These are phyloP conservation scores for Tragelaphus buxtoni DNA, from an alignment of 2,113 vertebrate species.

Conservation along the genomic window DNA sequence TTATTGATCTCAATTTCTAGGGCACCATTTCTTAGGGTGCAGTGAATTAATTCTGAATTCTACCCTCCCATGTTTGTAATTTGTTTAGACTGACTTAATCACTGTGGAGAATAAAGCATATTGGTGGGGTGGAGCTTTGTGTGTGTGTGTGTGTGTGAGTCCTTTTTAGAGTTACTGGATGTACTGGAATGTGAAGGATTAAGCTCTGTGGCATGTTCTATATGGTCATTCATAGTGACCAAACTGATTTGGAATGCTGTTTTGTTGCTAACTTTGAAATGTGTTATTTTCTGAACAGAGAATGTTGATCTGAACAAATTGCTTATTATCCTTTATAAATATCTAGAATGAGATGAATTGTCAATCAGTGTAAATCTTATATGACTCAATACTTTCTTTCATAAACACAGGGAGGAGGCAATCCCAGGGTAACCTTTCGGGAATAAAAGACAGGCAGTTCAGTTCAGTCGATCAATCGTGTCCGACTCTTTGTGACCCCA, in stretches of 20 bases:
- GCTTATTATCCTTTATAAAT: constrained; percentile 25
- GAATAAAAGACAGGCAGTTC: not conserved
- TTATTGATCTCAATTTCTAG: not conserved
- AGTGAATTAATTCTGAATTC: not conserved
- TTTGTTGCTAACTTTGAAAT: constrained; percentile 44
- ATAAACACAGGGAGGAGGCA: not conserved
- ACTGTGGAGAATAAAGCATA: not conserved
- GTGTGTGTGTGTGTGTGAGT: not conserved
- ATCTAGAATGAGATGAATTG: not conserved
- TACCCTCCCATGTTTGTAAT: not conserved
- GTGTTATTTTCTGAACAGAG: constrained; percentile 43
- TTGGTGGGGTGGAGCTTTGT: not conserved
- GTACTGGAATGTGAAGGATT: not conserved
- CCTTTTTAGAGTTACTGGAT: not conserved
- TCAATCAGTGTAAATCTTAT: not conserved
- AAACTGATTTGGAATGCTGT: constrained; percentile 57
- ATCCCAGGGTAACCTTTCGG: not conserved
- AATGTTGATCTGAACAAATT: constrained; percentile 51
- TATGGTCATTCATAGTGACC: constrained; percentile 37
- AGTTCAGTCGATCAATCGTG: too few relatives aligned
- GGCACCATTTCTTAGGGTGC: not conserved
- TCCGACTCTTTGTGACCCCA: too few relatives aligned
- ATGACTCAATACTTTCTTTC: constrained; percentile 44
- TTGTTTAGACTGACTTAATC: not conserved
- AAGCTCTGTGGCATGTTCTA: constrained; percentile 38